Conservation (phyloP, 1,140 invertebrate species). For the Drosophila arizonae region DNA sequence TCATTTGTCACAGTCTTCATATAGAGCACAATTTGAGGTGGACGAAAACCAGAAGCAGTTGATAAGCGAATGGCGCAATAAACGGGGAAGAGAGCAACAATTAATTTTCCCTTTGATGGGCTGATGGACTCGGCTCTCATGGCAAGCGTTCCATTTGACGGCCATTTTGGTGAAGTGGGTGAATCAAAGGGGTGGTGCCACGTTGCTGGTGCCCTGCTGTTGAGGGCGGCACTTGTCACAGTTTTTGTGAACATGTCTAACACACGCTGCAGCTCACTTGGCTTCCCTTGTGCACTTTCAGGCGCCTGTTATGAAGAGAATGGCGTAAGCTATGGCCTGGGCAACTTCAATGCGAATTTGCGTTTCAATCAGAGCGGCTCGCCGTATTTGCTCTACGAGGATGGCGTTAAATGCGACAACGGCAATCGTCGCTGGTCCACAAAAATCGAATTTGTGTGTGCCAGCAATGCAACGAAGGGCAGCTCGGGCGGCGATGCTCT, state of each 20-base stretch:
- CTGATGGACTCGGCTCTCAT: constrained; percentile 30
- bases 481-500: constrained; percentile 51
- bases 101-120: constrained; percentile 68
- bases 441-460: constrained; percentile 84
- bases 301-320: constrained; percentile 70
- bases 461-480: constrained; percentile 75
- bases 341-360: constrained; percentile 83
- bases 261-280: background rate
- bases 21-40: background rate
- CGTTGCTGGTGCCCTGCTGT: constrained; percentile 1
- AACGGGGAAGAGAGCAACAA: constrained; percentile 51
- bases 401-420: constrained; percentile 81
- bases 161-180: background rate
- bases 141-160: constrained; percentile 27
- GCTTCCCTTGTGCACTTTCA: constrained; percentile 53
- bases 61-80: constrained; percentile 32
- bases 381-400: constrained; percentile 84
- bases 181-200: background rate
- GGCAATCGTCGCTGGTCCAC: constrained; percentile 80
- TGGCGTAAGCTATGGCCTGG: constrained; percentile 75
- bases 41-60: constrained; percentile 1
- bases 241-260: constrained; percentile 34
- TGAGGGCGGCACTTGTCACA: constrained; percentile 6
- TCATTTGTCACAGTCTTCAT: background rate
- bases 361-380: constrained; percentile 83